Evolutionary conservation across 2,888 invertebrate genomes (phyloP).

Genomic region (Cacoxenus indagator): DNA sequence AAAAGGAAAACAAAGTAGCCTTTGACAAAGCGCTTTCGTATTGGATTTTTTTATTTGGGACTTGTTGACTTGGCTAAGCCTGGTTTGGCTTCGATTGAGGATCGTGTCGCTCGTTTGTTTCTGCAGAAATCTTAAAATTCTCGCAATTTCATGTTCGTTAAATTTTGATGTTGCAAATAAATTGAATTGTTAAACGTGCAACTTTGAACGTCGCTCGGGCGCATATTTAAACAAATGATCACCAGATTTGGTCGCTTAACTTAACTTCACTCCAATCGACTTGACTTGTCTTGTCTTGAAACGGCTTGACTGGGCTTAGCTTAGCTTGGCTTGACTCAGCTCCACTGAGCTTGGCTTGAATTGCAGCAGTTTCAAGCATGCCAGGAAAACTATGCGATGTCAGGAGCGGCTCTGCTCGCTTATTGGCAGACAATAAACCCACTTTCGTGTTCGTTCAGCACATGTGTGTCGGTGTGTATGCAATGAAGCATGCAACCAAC

Average conservation of each 20-base stretch:
- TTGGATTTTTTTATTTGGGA: background rate
- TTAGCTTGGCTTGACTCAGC: background rate
- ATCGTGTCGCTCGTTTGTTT: conserved; percentile 72
- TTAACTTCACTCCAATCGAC: conserved; percentile 39
- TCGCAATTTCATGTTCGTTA: conserved; percentile 71
- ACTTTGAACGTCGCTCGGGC: conserved; percentile 62
- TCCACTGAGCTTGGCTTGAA: background rate
- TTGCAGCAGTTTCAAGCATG: conserved; percentile 17
- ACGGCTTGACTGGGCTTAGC: too few relatives aligned
- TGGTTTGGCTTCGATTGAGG: conserved; percentile 37
- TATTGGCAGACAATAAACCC: conserved; percentile 39
- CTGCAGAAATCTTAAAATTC: conserved; percentile 71
- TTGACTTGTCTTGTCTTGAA: conserved; percentile 32
- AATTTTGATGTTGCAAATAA: conserved; percentile 68
- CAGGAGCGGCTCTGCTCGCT: background rate
- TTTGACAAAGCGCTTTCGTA: conserved; percentile 6
- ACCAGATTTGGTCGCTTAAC: conserved; percentile 55
- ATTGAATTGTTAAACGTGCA: conserved; percentile 70
- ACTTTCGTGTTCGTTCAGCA: conserved; percentile 12
- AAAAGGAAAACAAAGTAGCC: too few relatives aligned
- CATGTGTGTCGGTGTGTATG: background rate
- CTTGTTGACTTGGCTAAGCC: background rate
- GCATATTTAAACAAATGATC: conserved; percentile 70
- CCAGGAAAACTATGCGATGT: conserved; percentile 44
- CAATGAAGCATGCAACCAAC: conserved; percentile 16